Base-by-base conservation (phyloP, 2,888 invertebrate genomes). In the Acanthosepion esculentum region DNA sequence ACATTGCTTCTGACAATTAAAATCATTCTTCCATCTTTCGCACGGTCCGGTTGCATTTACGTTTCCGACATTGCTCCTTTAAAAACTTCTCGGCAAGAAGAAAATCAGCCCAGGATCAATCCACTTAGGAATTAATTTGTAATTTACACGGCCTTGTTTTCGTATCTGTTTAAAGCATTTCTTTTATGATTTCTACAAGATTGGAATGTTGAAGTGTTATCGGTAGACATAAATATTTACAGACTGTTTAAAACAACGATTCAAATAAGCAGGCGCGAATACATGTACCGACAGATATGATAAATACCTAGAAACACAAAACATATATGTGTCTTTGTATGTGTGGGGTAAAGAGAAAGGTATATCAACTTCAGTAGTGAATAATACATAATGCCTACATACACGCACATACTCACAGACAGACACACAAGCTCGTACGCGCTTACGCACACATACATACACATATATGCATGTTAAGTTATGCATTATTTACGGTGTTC, bases 41-140 rank as follows among this genome's bases (percentile, higher is more conserved):
- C 18, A 15, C n/a, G 3, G n/a, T 78, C 18, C n/a, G n/a, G n/a
- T 78, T n/a, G n/a, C 78, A n/a, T 78, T n/a, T 78, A 15, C 12
- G 10, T 78, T 78, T 78, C 78, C 15, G 5, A 12, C 33, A 12
- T n/a, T 78, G n/a, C 78, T 78, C n/a, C n/a, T 8, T 78, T 2
- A n/a, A n/a, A n/a, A 78, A 15, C n/a, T 78, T 78, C 12, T 4
- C n/a, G 33, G 5, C n/a, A 15, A n/a, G 8, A 12, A n/a, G 18
- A 78, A 78, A 78, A 12, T 33, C 12, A 15, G 4, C 8, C 10
- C 29, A 78, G 78, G n/a, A 78, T n/a, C 78, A 78, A 78, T 78
- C n/a, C 78, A 78, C 78, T 78, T 78, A 78, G 78, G 78, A 78
- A 78, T 78, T 78, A 78, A 78, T 78, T 78, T 78, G 78, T 78